phyloP scores from a whole-genome alignment of 2,888 invertebrate genomes.

The Pediacus dermestoides region DNA sequence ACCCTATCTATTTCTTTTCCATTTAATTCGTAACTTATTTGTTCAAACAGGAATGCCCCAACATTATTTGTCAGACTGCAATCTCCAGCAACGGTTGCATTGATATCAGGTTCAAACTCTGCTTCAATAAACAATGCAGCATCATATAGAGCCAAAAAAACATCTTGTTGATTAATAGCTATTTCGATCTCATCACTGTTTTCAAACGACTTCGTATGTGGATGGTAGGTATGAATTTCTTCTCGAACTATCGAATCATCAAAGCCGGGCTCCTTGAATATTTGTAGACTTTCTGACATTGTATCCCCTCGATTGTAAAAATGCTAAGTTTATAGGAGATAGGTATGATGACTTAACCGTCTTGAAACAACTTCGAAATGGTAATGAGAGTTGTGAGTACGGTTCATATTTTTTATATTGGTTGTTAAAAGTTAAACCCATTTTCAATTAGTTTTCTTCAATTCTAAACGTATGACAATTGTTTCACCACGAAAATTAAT shows the following conservation, averaged over 20 bases:
- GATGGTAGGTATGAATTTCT: conserved; percentile 19
- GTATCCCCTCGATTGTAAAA: background rate
- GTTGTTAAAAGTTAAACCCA: background rate
- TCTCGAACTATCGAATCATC: conserved; percentile 16
- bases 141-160: conserved; percentile 15
- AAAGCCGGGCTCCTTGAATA: conserved; percentile 2
- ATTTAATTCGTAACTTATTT: conserved; percentile 17
- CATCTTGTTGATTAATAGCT: conserved; percentile 21
- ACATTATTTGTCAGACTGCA: conserved; percentile 15
- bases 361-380: background rate
- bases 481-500: conserved; percentile 1
- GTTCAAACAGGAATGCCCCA: conserved; percentile 18
- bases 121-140: conserved; percentile 12
- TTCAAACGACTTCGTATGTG: conserved; percentile 24
- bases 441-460: conserved; percentile 1
- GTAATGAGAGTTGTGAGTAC: background rate
- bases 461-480: conserved; percentile 3
- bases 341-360: background rate
- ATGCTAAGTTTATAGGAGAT: background rate
- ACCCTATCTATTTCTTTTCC: conserved; percentile 15
- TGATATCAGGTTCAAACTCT: conserved; percentile 10
- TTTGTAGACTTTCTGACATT: background rate
- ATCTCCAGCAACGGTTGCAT: conserved; percentile 7
- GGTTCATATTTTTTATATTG: background rate
- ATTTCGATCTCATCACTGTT: conserved; percentile 23